These are phyloP conservation scores for Mantis religiosa DNA, from an alignment of 2,888 invertebrate genomes.

Conservation along the genomic window DNA sequence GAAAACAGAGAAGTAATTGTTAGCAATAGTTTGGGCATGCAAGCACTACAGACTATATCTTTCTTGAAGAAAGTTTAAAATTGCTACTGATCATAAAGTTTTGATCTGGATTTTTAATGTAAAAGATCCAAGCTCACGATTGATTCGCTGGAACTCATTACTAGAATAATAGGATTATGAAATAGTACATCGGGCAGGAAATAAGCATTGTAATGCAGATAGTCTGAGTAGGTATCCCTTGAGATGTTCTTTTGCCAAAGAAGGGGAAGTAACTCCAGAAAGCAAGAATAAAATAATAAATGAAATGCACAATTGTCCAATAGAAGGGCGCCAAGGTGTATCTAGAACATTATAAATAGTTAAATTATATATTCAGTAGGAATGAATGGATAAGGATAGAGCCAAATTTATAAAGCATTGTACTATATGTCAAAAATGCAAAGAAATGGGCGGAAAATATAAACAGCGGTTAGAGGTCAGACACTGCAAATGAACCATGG, in stretches of 20 bases:
- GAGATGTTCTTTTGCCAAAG: neutral
- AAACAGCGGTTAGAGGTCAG: neutral
- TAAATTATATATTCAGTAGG: neutral
- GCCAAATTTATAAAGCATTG: neutral
- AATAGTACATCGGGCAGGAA: conserved; percentile 18
- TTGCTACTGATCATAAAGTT: conserved; percentile 22
- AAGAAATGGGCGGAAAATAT: neutral
- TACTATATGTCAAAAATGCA: neutral
- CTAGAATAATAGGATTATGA: too few relatives aligned
- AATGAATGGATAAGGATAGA: neutral
- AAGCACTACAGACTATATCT: conserved; percentile 24
- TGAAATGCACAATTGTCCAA: neutral
- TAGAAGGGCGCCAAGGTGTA: neutral
- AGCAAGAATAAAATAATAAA: neutral
- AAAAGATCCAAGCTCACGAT: conserved; percentile 9
- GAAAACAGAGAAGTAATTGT: conserved; percentile 19
- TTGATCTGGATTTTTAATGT: conserved; percentile 11
- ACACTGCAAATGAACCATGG: neutral
- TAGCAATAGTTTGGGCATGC: conserved; percentile 22
- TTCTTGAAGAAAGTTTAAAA: conserved; percentile 22
- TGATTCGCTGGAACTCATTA: conserved; percentile 20
- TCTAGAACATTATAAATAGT: neutral
- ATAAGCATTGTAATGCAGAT: neutral
- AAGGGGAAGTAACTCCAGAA: neutral
- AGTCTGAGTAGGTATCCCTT: neutral